Conservation (phyloP, 1,140 invertebrate genomes). For the Patella vulgata region DNA sequence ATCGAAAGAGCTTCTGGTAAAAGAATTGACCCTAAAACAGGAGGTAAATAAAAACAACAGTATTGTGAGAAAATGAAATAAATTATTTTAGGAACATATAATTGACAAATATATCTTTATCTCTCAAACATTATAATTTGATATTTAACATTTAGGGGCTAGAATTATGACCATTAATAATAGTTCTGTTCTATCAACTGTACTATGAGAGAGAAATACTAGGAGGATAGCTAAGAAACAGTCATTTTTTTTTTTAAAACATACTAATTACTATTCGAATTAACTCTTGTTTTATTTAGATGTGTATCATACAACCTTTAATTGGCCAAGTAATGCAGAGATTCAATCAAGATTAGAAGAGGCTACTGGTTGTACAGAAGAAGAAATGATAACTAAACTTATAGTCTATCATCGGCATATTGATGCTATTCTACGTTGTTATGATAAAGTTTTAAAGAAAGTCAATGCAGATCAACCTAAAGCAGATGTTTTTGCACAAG, state of each 20-base stretch:
- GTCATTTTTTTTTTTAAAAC: too few relatives aligned
- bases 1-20: constrained; percentile 66
- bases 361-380: constrained; percentile 53
- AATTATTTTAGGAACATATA: too few relatives aligned
- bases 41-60: constrained; percentile 49
- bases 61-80: not conserved
- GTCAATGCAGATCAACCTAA: constrained; percentile 68
- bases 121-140: too few relatives aligned
- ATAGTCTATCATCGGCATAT: constrained; percentile 60
- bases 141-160: too few relatives aligned
- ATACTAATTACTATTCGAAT: too few relatives aligned
- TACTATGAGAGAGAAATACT: too few relatives aligned
- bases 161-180: too few relatives aligned
- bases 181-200: too few relatives aligned
- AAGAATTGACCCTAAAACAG: constrained; percentile 63
- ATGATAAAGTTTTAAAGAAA: constrained; percentile 46
- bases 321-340: constrained; percentile 57
- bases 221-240: too few relatives aligned
- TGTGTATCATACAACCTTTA: constrained; percentile 66
- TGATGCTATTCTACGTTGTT: constrained; percentile 56
- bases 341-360: constrained; percentile 56
- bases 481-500: constrained; percentile 66
- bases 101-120: too few relatives aligned
- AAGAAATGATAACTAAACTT: constrained; percentile 57
- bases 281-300: constrained; percentile 51